Base-by-base conservation (phyloP, 2,797 vertebrate genomes). In the Sebastiscus albofasciatus region DNA sequence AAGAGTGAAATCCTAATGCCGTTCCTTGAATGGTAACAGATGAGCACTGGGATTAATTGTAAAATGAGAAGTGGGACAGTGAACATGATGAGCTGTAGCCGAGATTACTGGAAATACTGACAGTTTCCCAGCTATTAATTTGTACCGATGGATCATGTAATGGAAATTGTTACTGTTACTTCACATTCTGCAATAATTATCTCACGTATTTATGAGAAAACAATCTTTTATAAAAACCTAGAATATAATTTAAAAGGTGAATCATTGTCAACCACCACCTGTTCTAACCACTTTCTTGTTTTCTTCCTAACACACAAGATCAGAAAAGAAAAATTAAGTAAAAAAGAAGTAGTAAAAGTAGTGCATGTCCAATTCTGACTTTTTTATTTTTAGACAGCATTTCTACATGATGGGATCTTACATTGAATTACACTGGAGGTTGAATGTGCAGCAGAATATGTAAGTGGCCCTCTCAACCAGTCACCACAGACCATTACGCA, bases 21-120 rank as follows among this genome's bases (percentile, higher is more conserved):
- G 62, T 11, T 82, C 80, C 81, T 68, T 88, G 80, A 90, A 83
- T 66, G 79, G 59, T 87, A 78, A 87, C 88, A 90, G 85, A 90
- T 90, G 88, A 92, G 76, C 34, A 7, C 55, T 34, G 75, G 72
- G 75, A 86, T 89, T 84, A 75, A 85, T 86, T 83, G 72, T 80
- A 81, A 75, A 83, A 85, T 75, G 73, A 75, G 56, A 82, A 80
- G 60, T 54, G 54, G 65, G 67, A 84, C 55, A 4, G 62, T 77
- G 76, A 87, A 84, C 27, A 75, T 82, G 70, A 72, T 82, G 82
- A 80, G 74, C 74, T 65, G 67, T 33, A 70, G 72, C 75, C 66
- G 67, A 36, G 62, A 87, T 85, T 83, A 77, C 64, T 89, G 91
- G 89, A 93, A 93, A 90, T 49, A 79, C 73, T 87, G 87, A 91